These are phyloP conservation scores for Gisinianus flammeolus DNA, from an alignment of 2,888 invertebrate genomes.

Conservation along the genomic window DNA sequence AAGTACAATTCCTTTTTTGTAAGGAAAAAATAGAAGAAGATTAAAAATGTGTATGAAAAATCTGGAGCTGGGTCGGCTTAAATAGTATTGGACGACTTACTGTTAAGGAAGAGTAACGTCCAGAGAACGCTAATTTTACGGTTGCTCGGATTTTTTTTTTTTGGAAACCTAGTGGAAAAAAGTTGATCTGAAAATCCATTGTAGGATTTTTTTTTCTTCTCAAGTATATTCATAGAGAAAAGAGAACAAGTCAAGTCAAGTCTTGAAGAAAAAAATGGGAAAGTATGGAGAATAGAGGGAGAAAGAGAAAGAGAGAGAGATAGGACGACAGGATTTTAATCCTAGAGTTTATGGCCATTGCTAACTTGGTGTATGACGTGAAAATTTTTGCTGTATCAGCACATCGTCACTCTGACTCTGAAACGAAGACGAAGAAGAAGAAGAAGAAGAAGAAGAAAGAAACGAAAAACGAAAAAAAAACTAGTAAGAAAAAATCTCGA, in stretches of 20 bases:
- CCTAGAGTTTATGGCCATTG: constrained; percentile 16
- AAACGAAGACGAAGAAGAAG: too few relatives aligned
- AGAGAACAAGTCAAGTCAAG: not conserved
- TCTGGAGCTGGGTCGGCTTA: not conserved
- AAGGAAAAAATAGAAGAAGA: not conserved
- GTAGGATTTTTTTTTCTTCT: not conserved
- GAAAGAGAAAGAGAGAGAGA: constrained; percentile 6
- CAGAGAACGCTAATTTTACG: not conserved
- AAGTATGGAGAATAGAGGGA: not conserved
- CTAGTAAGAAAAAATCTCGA: not conserved
- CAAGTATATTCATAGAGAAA: too few relatives aligned
- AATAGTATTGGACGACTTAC: not conserved
- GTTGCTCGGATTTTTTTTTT: not conserved
- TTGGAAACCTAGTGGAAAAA: not conserved
- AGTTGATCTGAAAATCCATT: constrained; percentile 5
- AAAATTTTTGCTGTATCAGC: constrained; percentile 30
- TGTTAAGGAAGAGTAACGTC: not conserved
- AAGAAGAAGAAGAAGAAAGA: not conserved
- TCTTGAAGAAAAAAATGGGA: not conserved
- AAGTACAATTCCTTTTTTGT: too few relatives aligned
- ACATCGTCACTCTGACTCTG: not conserved
- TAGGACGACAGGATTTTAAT: constrained; percentile 14
- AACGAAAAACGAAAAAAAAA: not conserved
- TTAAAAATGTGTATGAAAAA: not conserved
- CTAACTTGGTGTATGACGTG: constrained; percentile 10